Evolutionary conservation across 2,888 invertebrate species (phyloP).

Genomic region (Trissolcus brochymenae): DNA sequence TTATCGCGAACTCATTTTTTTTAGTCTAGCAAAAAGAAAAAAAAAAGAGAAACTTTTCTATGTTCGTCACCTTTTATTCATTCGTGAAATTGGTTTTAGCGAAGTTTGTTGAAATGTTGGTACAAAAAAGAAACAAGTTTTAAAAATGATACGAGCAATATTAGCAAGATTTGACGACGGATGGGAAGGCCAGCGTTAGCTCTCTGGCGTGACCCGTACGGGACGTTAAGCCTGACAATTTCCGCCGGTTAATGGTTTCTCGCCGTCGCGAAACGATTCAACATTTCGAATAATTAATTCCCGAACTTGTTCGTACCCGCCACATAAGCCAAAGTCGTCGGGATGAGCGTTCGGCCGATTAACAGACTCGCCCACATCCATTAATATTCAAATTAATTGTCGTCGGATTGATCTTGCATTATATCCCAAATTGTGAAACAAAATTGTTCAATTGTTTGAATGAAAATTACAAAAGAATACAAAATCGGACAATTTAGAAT

Average conservation of each 20-base stretch:
- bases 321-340: no score
- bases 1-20: slow-evolving; percentile 69
- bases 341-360: slow-evolving; percentile 23
- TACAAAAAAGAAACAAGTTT: no score
- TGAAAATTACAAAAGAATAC: no score
- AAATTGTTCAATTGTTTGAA: no score
- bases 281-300: slow-evolving; percentile 74
- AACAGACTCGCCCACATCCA: slow-evolving; percentile 19
- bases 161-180: slow-evolving; percentile 9
- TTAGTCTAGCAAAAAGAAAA: slow-evolving; percentile 24
- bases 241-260: slow-evolving; percentile 73
- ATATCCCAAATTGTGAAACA: no score
- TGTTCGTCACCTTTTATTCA: neutral
- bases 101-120: no score
- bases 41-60: neutral
- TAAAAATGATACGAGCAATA: no score
- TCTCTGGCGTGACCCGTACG: slow-evolving; percentile 54
- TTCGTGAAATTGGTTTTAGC: no score
- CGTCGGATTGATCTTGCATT: no score
- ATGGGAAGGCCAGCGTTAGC: slow-evolving; percentile 8
- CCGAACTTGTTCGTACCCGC: slow-evolving; percentile 38
- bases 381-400: neutral
- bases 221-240: slow-evolving; percentile 70
- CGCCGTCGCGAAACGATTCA: slow-evolving; percentile 65
- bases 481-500: no score